These are phyloP conservation scores for Ammospiza nelsoni DNA, from an alignment of 2,113 vertebrate species.

Conservation along the genomic window DNA sequence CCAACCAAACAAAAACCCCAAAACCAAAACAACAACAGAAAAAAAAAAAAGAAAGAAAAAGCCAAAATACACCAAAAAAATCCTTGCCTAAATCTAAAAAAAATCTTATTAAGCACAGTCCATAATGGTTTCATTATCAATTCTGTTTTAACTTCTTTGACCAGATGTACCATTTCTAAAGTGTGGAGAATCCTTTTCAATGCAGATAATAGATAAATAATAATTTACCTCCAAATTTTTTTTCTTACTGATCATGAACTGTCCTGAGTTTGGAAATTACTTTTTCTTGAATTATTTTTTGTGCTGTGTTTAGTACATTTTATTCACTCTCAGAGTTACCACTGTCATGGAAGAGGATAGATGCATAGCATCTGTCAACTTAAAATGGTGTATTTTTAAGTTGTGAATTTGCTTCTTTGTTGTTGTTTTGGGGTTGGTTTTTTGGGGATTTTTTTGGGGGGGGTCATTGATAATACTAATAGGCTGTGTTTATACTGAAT, in stretches of 20 bases:
- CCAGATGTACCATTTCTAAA: neutral
- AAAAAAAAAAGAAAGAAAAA: too few species aligned
- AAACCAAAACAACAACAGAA: too few species aligned
- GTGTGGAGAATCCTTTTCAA: neutral
- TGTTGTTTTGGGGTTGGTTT: neutral
- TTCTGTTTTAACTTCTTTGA: neutral
- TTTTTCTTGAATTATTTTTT: neutral
- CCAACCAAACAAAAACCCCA: neutral
- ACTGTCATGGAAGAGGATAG: neutral
- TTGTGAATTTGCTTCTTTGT: neutral
- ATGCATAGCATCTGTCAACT: neutral
- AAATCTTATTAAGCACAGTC: neutral
- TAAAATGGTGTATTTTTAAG: neutral
- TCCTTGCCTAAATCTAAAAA: neutral
- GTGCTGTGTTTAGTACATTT: neutral
- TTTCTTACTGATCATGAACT: neutral
- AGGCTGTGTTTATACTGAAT: neutral
- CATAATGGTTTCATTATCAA: neutral
- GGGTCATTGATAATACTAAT: neutral
- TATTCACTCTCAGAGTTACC: neutral
- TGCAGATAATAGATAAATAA: neutral
- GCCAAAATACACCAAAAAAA: neutral
- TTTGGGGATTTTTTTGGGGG: neutral
- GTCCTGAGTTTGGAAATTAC: neutral
- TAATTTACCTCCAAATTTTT: neutral